Evolutionary conservation across 2,888 invertebrate species (phyloP).

Genomic region (Lasioglossum villosulum): DNA sequence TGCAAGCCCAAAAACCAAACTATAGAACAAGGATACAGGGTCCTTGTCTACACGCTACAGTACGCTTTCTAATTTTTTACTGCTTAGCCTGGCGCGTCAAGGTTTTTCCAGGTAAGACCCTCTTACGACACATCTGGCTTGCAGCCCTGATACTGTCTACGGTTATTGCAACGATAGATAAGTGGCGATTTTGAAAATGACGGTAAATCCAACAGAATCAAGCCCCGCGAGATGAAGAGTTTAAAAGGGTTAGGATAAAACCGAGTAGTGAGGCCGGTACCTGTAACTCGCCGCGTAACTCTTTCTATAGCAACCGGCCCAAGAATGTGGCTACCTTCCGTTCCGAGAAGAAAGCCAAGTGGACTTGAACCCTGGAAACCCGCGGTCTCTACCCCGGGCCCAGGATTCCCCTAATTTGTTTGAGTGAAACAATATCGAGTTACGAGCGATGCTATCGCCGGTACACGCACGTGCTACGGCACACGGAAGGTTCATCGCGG

Average conservation of each 20-base stretch:
- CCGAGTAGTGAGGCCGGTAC: constrained; percentile 42
- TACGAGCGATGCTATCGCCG: constrained; percentile 81
- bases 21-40: too few species aligned
- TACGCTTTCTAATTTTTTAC: too few species aligned
- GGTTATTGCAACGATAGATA: too few species aligned
- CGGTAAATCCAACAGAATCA: neutral
- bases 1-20: too few species aligned
- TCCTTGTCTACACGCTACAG: too few species aligned
- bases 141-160: too few species aligned
- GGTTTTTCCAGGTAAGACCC: too few species aligned
- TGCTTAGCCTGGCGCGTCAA: too few species aligned
- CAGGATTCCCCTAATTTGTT: constrained; percentile 82
- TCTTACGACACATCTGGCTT: too few species aligned
- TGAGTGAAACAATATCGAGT: constrained; percentile 84
- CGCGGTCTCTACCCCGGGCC: constrained; percentile 70
- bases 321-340: constrained; percentile 67
- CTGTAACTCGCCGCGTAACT: constrained; percentile 55
- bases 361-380: constrained; percentile 76
- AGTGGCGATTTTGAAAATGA: too few species aligned
- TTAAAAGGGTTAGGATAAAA: constrained; percentile 48
- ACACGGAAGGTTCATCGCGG: constrained; percentile 77
- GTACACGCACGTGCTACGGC: constrained; percentile 80
- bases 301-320: constrained; percentile 57
- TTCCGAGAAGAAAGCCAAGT: constrained; percentile 77
- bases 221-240: constrained; percentile 42